These are phyloP conservation scores for Drosophila grimshawi DNA, from an alignment of 1,140 invertebrate species.

Conservation along the genomic window DNA sequence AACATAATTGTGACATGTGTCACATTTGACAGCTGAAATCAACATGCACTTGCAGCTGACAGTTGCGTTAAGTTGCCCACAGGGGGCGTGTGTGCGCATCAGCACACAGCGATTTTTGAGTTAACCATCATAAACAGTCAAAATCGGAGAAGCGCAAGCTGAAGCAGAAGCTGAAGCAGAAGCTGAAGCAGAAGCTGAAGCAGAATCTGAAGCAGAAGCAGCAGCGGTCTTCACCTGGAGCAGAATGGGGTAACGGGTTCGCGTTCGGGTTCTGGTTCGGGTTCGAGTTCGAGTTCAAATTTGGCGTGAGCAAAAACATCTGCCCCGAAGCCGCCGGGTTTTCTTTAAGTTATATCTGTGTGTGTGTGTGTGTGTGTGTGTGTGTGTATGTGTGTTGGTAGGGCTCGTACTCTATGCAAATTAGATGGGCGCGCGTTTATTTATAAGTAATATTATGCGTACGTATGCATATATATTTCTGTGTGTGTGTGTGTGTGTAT, in stretches of 20 bases:
- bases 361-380: neutral
- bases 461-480: conserved; percentile 20
- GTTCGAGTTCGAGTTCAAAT: conserved; percentile 3
- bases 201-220: neutral
- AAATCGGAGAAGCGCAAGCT: neutral
- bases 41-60: conserved; percentile 23
- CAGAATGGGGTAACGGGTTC: neutral
- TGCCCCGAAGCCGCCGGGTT: conserved; percentile 60
- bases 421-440: conserved; percentile 78
- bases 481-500: neutral
- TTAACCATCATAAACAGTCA: neutral
- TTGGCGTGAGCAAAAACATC: conserved; percentile 65
- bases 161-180: neutral
- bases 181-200: neutral
- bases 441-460: conserved; percentile 77
- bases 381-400: conserved; percentile 12
- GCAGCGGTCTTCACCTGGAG: conserved; percentile 27
- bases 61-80: conserved; percentile 22
- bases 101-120: too few species aligned
- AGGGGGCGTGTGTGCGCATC: conserved; percentile 16
- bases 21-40: conserved; percentile 22
- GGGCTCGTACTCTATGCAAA: conserved; percentile 62
- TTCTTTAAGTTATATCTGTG: neutral
- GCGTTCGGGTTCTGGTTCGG: neutral
- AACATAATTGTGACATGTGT: conserved; percentile 19